Base-by-base conservation (phyloP, 2,113 vertebrate species). In the Murina feae region DNA sequence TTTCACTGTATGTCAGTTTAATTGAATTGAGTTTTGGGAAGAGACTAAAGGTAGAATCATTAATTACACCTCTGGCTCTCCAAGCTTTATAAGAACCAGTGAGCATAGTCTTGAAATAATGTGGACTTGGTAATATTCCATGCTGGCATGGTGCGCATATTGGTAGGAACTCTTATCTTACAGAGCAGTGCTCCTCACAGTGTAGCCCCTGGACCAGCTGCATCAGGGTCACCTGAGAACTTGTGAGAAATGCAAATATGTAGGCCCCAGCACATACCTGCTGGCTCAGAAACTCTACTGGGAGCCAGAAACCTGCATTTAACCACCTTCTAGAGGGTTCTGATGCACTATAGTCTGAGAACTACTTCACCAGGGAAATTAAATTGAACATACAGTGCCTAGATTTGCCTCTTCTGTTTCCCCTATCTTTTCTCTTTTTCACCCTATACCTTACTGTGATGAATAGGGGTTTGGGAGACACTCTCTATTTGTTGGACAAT, bases 11-110 rank as follows among this genome's bases (percentile, higher is more conserved):
- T 53, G 68, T 75, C 49, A 53, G 9, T 51, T 90, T 58, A 58
- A 91, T 9, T 51, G 39, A 69, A 39, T 47, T 78, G 82, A 65
- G 60, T n/a, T 72, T 76, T 80, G 85, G 44, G 47, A 88, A 44
- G 60, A 72, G 23, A 72, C 23, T 42, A 28, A 85, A 93, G 44
- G 55, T 35, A 83, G 16, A 78, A 65, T 58, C 28, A 44, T 44
- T 20, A 3, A 25, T 32, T 28, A 23, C 44, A 2, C 25, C 14
- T 80, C 63, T 79, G 74, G n/a, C 6, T 65, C 20, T 53, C 72
- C 18, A 53, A 21, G 76, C 16, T 4, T 7, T 25, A 6, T 18
- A 49, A 69, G 53, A 55, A 53, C 25, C 35, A 23, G 6, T 49
- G 47, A 49, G 13, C 47, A 49, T 14, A 49, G 11, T 2, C 47